Base-by-base conservation (phyloP, 1,140 invertebrate genomes). In the Oreohelix idahoensis region DNA sequence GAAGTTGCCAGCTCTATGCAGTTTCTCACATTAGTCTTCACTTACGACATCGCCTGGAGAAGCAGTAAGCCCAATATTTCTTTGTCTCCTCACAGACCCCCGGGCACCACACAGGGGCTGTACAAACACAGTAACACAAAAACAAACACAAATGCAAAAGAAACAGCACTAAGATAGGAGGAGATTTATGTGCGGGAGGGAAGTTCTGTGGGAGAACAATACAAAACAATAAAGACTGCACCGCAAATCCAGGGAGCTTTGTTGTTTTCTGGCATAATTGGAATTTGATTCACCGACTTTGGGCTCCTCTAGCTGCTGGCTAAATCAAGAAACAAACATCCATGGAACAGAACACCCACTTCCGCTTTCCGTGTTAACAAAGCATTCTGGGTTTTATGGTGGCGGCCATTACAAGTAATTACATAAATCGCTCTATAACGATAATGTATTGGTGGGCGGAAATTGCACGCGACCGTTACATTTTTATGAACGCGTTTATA, bases 371-470 rank as follows among this genome's bases (percentile, higher is more conserved):
- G 75, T 77, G 75, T 36, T 77, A 53, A 53, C 75, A 77, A 77
- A 77, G 75, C 75, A 77, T 77, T 53, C 17, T 77, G 75, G 75
- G 42, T 29, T 51, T 51, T 53, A 53, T 35, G n/a, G 13, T 35
- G 73, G 45, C 49, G 15, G 75, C 39, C 75, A 77, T 53, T 53
- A 35, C 75, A 58, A 35, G 75, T 77, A 77, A 77, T 77, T 77
- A 77, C 49, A 77, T 77, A 15, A 77, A 77, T 77, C 75, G 42
- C 26, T 17, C 75, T 4, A 23, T 77, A 77, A 77, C 75, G 42
- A 53, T 77, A 77, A 77, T 77, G 75, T 77, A 77, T 77, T 77
- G 75, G 75, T 53, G 75, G 42, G 49, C 75, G 75, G 75, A 77
- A 77, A 58, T 77, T 36, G 42, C 75, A 77, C 75, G 75, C 49